phyloP scores from a whole-genome alignment of 2,888 invertebrate species.

The Eulithis prunata region DNA sequence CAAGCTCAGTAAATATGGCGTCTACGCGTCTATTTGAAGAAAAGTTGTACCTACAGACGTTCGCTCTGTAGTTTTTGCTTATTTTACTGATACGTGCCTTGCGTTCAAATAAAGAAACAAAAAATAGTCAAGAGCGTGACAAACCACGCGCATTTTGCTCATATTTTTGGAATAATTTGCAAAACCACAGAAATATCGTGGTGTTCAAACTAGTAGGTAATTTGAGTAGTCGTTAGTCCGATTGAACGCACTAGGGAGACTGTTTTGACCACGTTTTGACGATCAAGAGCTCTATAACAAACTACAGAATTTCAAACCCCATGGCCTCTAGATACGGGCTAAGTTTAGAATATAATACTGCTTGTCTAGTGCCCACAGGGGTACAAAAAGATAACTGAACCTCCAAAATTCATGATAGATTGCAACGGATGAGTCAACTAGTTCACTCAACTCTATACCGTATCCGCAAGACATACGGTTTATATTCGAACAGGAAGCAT shows the following conservation, averaged over 20 bases:
- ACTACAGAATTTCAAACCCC: too few species aligned
- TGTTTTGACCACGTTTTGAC: too few species aligned
- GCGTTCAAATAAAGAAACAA: background rate
- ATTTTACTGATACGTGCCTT: slow-evolving; percentile 4
- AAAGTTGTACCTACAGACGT: background rate
- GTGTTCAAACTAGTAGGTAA: too few species aligned
- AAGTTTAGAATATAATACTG: slow-evolving; percentile 4
- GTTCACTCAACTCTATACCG: slow-evolving; percentile 14
- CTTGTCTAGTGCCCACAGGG: slow-evolving; percentile 12
- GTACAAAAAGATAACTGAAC: slow-evolving; percentile 18
- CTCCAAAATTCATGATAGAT: slow-evolving; percentile 31
- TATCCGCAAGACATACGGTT: slow-evolving; percentile 14
- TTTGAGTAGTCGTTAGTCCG: too few species aligned
- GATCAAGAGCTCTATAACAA: too few species aligned
- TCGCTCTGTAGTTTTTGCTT: slow-evolving; percentile 1
- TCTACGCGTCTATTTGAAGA: background rate
- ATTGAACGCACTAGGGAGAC: too few species aligned
- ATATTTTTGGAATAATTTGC: too few species aligned
- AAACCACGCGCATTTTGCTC: too few species aligned
- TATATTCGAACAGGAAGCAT: slow-evolving; percentile 11
- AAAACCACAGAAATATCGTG: too few species aligned
- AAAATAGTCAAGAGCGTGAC: background rate
- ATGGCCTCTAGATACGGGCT: background rate
- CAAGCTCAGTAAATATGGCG: background rate
- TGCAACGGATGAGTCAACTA: slow-evolving; percentile 12